Evolutionary conservation across 2,113 vertebrate genomes (phyloP).

Genomic region (Larimichthys polyactis): DNA sequence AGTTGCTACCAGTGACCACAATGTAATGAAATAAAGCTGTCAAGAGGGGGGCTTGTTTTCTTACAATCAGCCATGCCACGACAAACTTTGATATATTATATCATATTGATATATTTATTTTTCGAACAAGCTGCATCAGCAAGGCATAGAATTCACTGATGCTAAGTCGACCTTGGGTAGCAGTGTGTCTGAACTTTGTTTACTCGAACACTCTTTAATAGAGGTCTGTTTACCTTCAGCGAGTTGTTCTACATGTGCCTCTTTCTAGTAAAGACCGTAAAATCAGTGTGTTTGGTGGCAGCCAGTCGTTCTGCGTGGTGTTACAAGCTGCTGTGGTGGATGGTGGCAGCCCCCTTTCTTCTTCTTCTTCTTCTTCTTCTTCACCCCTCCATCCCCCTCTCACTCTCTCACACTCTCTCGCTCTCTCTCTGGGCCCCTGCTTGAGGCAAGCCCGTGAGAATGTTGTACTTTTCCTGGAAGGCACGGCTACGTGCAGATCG

Average conservation of each 20-base stretch:
- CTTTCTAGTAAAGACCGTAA: conserved; percentile 5
- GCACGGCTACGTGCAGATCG: conserved; percentile 71
- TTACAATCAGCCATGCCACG: background rate
- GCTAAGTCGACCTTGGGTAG: background rate
- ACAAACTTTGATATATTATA: background rate
- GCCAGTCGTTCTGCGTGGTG: background rate
- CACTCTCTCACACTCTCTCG: background rate
- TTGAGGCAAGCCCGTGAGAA: conserved; percentile 73
- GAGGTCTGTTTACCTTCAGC: background rate
- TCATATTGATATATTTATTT: background rate
- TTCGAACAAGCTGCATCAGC: background rate
- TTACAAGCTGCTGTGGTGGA: conserved; percentile 47
- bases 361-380: conserved; percentile 26
- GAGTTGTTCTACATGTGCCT: background rate
- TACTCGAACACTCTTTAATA: background rate
- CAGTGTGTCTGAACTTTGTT: background rate
- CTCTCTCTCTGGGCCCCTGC: conserved; percentile 59
- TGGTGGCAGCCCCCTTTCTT: conserved; percentile 36
- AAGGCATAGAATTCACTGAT: background rate
- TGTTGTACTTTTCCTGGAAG: conserved; percentile 80
- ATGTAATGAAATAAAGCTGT: conserved; percentile 5
- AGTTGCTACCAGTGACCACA: background rate
- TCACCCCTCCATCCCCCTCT: background rate
- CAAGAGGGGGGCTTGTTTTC: background rate
- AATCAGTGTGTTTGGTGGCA: conserved; percentile 22